Evolutionary conservation across 2,888 invertebrate species (phyloP).

Genomic region (Ecliptopera silaceata): DNA sequence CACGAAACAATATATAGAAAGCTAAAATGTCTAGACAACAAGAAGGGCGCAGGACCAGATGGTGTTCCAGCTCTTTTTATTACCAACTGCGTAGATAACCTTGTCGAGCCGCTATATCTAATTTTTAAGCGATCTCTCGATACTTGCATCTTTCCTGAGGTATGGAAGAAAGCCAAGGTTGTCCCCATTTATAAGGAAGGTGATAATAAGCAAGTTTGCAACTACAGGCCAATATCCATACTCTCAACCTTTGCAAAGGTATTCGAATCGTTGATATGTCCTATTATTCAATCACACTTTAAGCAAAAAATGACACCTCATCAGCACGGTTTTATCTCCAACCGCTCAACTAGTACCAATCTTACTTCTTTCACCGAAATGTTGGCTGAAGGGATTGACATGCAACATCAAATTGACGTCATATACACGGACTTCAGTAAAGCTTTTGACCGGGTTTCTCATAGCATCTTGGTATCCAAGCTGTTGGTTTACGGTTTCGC

Average conservation of each 20-base stretch:
- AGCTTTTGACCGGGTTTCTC: neutral
- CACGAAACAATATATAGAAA: neutral
- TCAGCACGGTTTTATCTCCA: neutral
- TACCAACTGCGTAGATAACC: neutral
- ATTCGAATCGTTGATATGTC: neutral
- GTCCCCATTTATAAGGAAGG: conserved; percentile 2
- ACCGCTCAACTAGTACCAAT: neutral
- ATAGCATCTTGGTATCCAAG: neutral
- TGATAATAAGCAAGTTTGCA: neutral
- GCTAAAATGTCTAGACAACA: neutral
- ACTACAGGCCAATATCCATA: conserved; percentile 9
- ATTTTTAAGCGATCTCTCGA: neutral
- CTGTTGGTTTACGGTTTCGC: neutral
- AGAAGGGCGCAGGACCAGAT: conserved; percentile 4
- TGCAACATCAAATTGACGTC: neutral
- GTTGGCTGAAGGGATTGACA: neutral
- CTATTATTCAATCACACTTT: neutral
- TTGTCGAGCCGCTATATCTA: neutral
- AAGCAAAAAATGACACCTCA: neutral
- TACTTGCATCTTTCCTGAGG: neutral
- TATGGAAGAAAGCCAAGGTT: conserved; percentile 1
- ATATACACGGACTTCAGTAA: conserved; percentile 2
- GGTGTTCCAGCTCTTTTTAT: neutral
- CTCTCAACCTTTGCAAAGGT: conserved; percentile 1
- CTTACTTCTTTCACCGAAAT: neutral